phyloP scores from a whole-genome alignment of 2,888 invertebrate species.

The Ennomos erosarius region DNA sequence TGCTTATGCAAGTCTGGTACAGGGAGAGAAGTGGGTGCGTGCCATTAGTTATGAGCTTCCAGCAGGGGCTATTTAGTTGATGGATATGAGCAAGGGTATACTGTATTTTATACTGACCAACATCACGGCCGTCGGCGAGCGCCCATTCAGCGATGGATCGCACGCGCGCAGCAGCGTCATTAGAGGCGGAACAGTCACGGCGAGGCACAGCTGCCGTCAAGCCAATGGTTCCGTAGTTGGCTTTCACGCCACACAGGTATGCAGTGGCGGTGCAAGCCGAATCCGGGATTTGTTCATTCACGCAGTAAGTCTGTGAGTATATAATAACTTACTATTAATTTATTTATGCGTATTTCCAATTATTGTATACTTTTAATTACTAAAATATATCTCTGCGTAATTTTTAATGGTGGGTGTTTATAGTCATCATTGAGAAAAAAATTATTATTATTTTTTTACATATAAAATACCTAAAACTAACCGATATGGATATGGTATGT shows the following conservation, averaged over 20 bases:
- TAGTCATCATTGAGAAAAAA: no score
- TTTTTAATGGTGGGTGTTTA: no score
- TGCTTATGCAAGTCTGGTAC: no score
- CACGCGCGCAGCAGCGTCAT: conserved; percentile 80
- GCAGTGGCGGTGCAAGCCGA: conserved; percentile 89
- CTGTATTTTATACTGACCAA: conserved; percentile 46
- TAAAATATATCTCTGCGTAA: no score
- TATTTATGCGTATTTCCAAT: no score
- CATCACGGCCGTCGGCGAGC: conserved; percentile 72
- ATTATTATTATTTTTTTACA: no score
- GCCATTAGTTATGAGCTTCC: background rate
- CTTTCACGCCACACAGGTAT: conserved; percentile 87
- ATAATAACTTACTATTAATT: no score
- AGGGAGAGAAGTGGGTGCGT: no score
- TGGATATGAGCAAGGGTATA: background rate
- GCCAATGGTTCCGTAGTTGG: conserved; percentile 87
- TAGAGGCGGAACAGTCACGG: conserved; percentile 86
- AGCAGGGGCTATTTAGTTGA: no score
- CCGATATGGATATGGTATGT: no score
- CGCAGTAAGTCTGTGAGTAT: conserved; percentile 78
- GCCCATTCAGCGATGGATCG: conserved; percentile 89
- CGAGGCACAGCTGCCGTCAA: conserved; percentile 86
- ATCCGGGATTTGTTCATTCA: conserved; percentile 87
- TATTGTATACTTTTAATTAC: no score
- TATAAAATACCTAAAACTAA: no score